Percentiles rank a stretch among this genome's conserved stretches.
Conservation (phyloP, 2,113 vertebrate species). For the Anthoscopus minutus region DNA sequence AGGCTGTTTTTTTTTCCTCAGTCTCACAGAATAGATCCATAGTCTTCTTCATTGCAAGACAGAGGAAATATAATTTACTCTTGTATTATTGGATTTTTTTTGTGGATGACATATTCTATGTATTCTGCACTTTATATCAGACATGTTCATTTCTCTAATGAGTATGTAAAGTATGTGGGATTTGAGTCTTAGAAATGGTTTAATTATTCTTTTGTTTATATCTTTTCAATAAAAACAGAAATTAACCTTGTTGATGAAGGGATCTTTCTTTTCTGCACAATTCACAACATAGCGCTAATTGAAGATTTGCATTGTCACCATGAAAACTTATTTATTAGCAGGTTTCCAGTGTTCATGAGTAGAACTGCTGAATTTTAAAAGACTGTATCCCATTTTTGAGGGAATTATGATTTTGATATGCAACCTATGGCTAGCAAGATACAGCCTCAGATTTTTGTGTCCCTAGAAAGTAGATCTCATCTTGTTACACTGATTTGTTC, state of each 20-base stretch:
- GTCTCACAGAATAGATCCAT: background rate
- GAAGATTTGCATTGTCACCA: background rate
- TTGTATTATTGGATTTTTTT: background rate
- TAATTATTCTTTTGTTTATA: background rate
- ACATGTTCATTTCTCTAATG: background rate
- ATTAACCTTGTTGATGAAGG: background rate
- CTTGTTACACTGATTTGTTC: background rate
- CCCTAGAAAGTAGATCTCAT: background rate
- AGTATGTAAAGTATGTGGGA: background rate
- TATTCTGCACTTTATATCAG: background rate
- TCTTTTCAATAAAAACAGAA: background rate
- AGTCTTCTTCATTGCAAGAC: background rate
- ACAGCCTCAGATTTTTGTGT: background rate
- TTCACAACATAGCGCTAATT: background rate
- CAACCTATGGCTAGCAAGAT: background rate
- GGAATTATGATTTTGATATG: background rate
- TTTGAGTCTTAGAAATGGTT: background rate
- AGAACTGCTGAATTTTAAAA: background rate
- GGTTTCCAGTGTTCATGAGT: background rate
- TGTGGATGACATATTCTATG: background rate
- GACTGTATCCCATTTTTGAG: background rate
- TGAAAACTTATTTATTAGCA: background rate
- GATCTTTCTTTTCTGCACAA: background rate
- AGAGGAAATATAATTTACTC: background rate
- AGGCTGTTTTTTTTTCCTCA: background rate